Percentiles rank a stretch among this genome's conserved stretches.
These are phyloP conservation scores for cattle (Bos taurus) DNA, from an alignment of 2,113 vertebrate genomes.

Conservation along the genomic window ARS-UCD2.0 NC_037346.1:30797001-30797500, in stretches of 20 bases:
- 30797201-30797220: too few species aligned
- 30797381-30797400: not conserved
- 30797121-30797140: too few species aligned
- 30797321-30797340: not conserved
- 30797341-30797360: not conserved
- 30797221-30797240: too few species aligned
- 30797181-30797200: too few species aligned
- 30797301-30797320: not conserved
- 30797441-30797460: not conserved
- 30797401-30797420: not conserved
- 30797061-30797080: too few species aligned
- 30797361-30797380: not conserved
- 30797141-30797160: too few species aligned
- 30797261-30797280: not conserved
- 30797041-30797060: too few species aligned
- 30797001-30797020: too few species aligned
- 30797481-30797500: not conserved
- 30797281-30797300: not conserved
- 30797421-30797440: not conserved
- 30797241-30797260: not conserved
- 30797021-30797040: rapidly evolving
- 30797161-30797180: too few species aligned
- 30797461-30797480: not conserved
- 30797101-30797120: too few species aligned
- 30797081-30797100: too few species aligned